Conservation (phyloP, 2,113 vertebrate species). For the Petrocephalus zakoni region DNA sequence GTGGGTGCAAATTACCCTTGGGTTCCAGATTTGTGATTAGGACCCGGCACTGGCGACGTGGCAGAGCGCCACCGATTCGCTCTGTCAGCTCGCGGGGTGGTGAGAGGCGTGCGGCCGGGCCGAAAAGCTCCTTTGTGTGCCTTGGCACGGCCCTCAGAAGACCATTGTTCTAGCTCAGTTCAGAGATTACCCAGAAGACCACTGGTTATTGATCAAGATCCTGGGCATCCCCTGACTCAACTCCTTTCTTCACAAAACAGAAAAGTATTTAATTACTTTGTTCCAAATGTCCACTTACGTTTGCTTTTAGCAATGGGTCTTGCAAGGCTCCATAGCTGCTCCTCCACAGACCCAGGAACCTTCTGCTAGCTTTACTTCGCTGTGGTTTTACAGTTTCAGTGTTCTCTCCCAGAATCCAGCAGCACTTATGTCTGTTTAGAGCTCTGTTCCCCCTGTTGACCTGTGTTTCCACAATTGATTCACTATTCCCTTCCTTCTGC, state of each 20-base stretch:
- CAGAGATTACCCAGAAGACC: not conserved
- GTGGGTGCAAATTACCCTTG: conserved; percentile 9
- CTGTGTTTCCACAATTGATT: not conserved
- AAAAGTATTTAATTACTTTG: not conserved
- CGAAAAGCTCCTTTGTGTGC: conserved; percentile 10
- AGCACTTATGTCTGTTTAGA: not conserved
- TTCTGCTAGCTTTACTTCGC: not conserved
- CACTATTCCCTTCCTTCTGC: not conserved
- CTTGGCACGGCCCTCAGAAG: not conserved
- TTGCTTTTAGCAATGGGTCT: not conserved
- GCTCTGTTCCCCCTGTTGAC: not conserved
- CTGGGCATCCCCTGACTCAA: not conserved
- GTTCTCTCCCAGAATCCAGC: not conserved
- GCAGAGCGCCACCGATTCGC: not conserved
- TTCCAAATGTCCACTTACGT: not conserved
- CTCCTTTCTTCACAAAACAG: not conserved
- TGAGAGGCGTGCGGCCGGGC: not conserved
- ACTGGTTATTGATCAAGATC: not conserved
- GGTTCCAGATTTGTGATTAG: not conserved
- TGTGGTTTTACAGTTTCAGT: not conserved
- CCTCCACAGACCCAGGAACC: not conserved
- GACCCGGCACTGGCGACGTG: not conserved
- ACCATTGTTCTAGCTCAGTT: not conserved
- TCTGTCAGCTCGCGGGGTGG: not conserved
- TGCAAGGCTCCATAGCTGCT: not conserved